phyloP scores from a whole-genome alignment of 2,113 vertebrate genomes.

The Oryctolagus cuniculus region mOryCun1.1 NC_091443.1:32387501-32388000 shows the following conservation, averaged over 20 bases:
- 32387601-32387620: too few species aligned
- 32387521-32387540: too few species aligned
- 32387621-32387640: too few species aligned
- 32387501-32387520: too few species aligned
- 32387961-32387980: constrained; percentile 91
- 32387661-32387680: too few species aligned
- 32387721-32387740: constrained; percentile 90
- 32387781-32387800: constrained; percentile 86
- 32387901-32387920: constrained; percentile 80
- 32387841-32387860: constrained; percentile 89
- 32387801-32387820: constrained; percentile 87
- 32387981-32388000: constrained; percentile 90
- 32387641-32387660: too few species aligned
- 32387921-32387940: constrained; percentile 70
- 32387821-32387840: constrained; percentile 89
- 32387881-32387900: constrained; percentile 85
- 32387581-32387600: too few species aligned
- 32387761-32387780: constrained; percentile 84
- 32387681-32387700: too few species aligned
- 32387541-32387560: too few species aligned
- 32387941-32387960: constrained; percentile 90
- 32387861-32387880: constrained; percentile 93
- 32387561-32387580: too few species aligned
- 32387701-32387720: constrained; percentile 90
- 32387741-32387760: constrained; percentile 80